Base-by-base conservation (phyloP, 2,888 invertebrate species). In the Idaea aversata region DNA sequence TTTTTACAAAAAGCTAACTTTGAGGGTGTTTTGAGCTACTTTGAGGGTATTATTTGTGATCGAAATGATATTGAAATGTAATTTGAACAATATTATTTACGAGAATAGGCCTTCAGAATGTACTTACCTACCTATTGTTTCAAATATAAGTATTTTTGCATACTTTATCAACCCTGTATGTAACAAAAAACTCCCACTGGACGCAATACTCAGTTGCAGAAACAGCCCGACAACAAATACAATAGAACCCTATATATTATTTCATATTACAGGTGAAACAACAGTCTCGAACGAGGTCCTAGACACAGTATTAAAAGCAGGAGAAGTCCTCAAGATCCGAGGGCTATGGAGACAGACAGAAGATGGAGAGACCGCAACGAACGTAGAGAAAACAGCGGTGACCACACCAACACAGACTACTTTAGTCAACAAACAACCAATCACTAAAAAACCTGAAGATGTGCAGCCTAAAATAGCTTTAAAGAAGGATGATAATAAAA, bases 261-360 rank as follows among this genome's bases (percentile, higher is more conserved):
- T 59, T 16, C 4, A 66, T 59, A 57, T 63, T 70, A 15, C 86
- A 90, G 96, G 96, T 34, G 96, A 96, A 89, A 96, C 97, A 36
- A 97, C 97, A 60, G 97, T 97, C 36, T 96, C 97, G 65, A 97
- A 97, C 87, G 97, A 97, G 80, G 96, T 97, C 61, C 86, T 97
- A 67, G 97, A 96, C 74, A 96, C 95, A 70, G 97, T 97, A 1
- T 84, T 97, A 36, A 95, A 95, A 80, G 97, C 97, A 0, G 97
- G 97, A 0, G 97, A 97, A 81, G 94, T 97, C 15, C 87, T 97
- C 4, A 96, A 97, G 84, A 96, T 97, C 63, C 95, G 97, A 62
- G 97, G 97, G 0, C 88, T 97, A 0, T 97, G 97, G 94, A 94
- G 97, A 77, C 96, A 95, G 72, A 93, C 94, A 63, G 94, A 94